A percentile compares a stretch with the other conserved stretches of the same genome.
Evolutionary conservation across 1,140 invertebrate genomes (phyloP).

Genomic region (Pogonognathellus flavescens): DNA sequence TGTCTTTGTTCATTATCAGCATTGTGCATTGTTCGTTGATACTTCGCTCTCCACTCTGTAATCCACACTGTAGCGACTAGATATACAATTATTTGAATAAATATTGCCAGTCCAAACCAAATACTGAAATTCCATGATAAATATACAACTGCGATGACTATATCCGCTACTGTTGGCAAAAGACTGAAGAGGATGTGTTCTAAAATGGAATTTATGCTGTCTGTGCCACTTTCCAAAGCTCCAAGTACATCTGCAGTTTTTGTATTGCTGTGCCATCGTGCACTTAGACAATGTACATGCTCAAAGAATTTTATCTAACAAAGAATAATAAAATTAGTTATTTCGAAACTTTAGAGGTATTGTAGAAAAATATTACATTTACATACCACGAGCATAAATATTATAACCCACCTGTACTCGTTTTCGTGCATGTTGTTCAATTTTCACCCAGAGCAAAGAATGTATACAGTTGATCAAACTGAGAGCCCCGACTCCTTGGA

Average conservation of each 20-base stretch:
- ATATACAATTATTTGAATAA: conserved; percentile 76
- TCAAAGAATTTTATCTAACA: conserved; percentile 71
- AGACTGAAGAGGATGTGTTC: conserved; percentile 72
- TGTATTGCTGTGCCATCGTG: conserved; percentile 74
- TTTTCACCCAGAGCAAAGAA: conserved; percentile 75
- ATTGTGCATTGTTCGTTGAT: conserved; percentile 74
- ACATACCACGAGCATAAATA: too few species aligned
- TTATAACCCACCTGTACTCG: conserved; percentile 71
- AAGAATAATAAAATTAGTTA: too few species aligned
- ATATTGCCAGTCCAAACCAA: conserved; percentile 77
- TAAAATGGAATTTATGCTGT: conserved; percentile 75
- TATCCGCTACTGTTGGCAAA: conserved; percentile 76
- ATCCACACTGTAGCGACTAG: conserved; percentile 68
- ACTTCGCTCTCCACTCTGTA: conserved; percentile 69
- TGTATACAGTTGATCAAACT: conserved; percentile 75
- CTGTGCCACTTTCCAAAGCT: conserved; percentile 76
- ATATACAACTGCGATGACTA: conserved; percentile 76
- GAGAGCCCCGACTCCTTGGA: conserved; percentile 73
- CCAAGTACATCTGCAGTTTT: conserved; percentile 78
- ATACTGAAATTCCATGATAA: conserved; percentile 75
- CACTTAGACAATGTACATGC: conserved; percentile 73
- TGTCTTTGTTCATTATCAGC: conserved; percentile 75
- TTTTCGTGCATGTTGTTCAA: conserved; percentile 76
- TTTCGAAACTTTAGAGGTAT: too few species aligned
- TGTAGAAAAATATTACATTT: conserved; percentile 36